Evolutionary conservation across 2,888 invertebrate genomes (phyloP), one percentile per base, ranked within the genome.

Genomic region (Diloba caeruleocephala): DNA sequence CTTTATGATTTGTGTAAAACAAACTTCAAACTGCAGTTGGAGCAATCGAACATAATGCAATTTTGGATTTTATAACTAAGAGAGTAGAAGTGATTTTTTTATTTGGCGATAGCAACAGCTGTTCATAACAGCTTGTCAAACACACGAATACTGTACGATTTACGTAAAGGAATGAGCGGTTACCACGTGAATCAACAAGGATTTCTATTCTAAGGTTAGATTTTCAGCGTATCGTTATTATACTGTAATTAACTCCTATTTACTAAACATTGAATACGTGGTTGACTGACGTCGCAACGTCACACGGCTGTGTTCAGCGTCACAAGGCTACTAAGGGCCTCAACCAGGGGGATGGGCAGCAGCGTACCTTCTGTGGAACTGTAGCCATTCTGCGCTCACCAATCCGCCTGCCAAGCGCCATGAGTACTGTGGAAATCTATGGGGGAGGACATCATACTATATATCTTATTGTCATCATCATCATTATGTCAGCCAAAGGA

Each of bases 261-360:
- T 36, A 17, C 17, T 28, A 43, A 56, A 42, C 32, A 42, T 15
- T 42, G 36, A 25, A 28, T 25, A 36, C 5, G 13, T 29, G 14
- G 17, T 33, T 37, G 14, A 13, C 28, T 57, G 57, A 57, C 64
- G 64, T 62, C 64, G 58, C 34, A 26, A 15, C n/a, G n/a, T n/a
- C n/a, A n/a, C n/a, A n/a, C n/a, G n/a, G n/a, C n/a, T n/a, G n/a
- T n/a, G n/a, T n/a, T n/a, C n/a, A n/a, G n/a, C n/a, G n/a, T n/a
- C n/a, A n/a, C n/a, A n/a, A n/a, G n/a, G n/a, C n/a, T n/a, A n/a
- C n/a, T n/a, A n/a, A n/a, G n/a, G n/a, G n/a, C n/a, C n/a, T n/a
- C n/a, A n/a, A n/a, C n/a, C n/a, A n/a, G n/a, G n/a, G n/a, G n/a
- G n/a, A n/a, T n/a, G n/a, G n/a, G n/a, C n/a, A n/a, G n/a, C n/a